Evolutionary conservation across 2,797 vertebrate genomes (phyloP), one percentile per base, ranked within the genome.

Genomic region (Rachycentron canadum): DNA sequence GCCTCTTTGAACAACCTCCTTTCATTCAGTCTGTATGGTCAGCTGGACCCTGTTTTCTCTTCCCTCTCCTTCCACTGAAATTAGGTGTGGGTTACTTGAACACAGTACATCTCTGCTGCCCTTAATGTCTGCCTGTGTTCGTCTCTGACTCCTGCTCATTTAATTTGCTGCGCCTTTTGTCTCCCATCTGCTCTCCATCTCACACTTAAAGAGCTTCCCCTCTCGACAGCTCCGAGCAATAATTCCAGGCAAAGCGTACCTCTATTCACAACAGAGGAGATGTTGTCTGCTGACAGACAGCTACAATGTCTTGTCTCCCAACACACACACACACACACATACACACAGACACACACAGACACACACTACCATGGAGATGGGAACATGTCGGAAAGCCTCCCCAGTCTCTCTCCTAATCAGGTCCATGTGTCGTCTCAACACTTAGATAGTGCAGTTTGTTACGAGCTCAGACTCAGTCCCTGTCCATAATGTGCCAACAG

Each of bases 401-500:
- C 34, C 61, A 84, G 82, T 69, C 82, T 88, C 86, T 79, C 78
- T 65, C 76, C 64, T 93, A 95, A 96, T 92, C 90, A 93, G 83
- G 88, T 91, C 92, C 94, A 95, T 88, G 93, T 95, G 94, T 82
- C 81, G 78, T 81, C 89, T 79, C 84, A 64, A 82, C 87, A 69
- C 86, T 88, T 88, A 79, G 84, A 83, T 49, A 63, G 76, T 45
- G 58, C 78, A 69, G 86, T 82, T 81, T 68, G 78, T 85, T 88
- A 86, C 78, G 41, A 85, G 82, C 80, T 60, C 58, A 14, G 25
- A 41, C 81, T 79, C 81, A 78, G 56, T 72, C 82, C 76, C 50
- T 19, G 70, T 75, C 55, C 68, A 58, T 76, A 73, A 65, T 26
- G 5, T 49, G 25, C 75, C 86, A 56, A 59, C 69, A 2, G 78